Evolutionary conservation across 2,888 invertebrate genomes (phyloP).

Genomic region (Neocrepidodera transversa): DNA sequence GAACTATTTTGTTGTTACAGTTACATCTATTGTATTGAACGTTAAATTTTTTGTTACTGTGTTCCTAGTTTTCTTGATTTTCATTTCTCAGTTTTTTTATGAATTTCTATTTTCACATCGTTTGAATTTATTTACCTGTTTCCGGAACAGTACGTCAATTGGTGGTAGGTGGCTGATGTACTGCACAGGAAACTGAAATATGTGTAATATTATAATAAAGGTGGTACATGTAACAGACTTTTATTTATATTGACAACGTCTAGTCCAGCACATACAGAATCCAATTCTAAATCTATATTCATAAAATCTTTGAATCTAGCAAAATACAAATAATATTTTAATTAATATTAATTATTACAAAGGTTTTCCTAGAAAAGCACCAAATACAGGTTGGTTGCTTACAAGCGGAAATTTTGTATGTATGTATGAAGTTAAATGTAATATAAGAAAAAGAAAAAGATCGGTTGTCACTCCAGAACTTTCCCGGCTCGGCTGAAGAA

Average conservation of each 20-base stretch:
- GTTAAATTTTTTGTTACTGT: conserved; percentile 14
- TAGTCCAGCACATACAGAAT: neutral
- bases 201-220: conserved; percentile 12
- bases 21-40: conserved; percentile 10
- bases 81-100: conserved; percentile 9
- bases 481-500: no score
- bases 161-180: conserved; percentile 15
- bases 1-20: conserved; percentile 11
- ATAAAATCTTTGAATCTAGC: no score
- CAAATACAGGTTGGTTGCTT: no score
- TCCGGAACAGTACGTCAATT: conserved; percentile 7
- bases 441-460: no score
- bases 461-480: no score
- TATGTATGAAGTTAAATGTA: no score
- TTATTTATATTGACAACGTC: neutral
- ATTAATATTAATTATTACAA: no score
- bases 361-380: no score
- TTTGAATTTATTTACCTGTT: conserved; percentile 8
- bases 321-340: no score
- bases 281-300: neutral
- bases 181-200: conserved; percentile 3
- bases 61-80: conserved; percentile 13
- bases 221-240: neutral
- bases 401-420: no score
- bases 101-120: conserved; percentile 13